These are phyloP conservation scores for Drosophila paranaensis DNA, from an alignment of 2,888 invertebrate genomes.

Conservation along the genomic window DNA sequence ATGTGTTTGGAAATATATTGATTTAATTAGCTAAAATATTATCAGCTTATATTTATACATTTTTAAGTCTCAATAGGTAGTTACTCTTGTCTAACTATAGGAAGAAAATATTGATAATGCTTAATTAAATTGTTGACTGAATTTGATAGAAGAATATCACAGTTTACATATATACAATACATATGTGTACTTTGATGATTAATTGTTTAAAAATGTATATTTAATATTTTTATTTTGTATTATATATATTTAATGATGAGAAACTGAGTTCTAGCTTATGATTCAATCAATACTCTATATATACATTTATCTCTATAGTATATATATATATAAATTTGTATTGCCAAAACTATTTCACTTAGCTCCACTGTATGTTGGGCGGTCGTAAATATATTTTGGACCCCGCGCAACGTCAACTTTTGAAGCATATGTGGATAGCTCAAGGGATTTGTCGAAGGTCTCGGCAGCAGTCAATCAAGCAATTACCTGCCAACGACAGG, in stretches of 20 bases:
- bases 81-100: background rate
- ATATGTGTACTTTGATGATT: too few relatives aligned
- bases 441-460: constrained; percentile 32
- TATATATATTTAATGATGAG: too few relatives aligned
- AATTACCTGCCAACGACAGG: constrained; percentile 26
- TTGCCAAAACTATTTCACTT: background rate
- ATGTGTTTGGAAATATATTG: background rate
- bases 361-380: background rate
- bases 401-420: background rate
- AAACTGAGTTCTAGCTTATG: too few relatives aligned
- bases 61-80: background rate
- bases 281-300: background rate
- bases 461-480: constrained; percentile 26
- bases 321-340: background rate
- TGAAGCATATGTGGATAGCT: constrained; percentile 17
- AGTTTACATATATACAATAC: too few relatives aligned
- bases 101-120: background rate
- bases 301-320: background rate
- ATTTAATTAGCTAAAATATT: background rate
- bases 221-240: too few relatives aligned
- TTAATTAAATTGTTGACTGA: background rate
- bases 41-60: background rate
- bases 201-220: too few relatives aligned
- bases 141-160: too few relatives aligned
- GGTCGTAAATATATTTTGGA: constrained; percentile 1